These are phyloP conservation scores for Orthonychiurus folsomi DNA, from an alignment of 2,888 invertebrate species.

Conservation along the genomic window DNA sequence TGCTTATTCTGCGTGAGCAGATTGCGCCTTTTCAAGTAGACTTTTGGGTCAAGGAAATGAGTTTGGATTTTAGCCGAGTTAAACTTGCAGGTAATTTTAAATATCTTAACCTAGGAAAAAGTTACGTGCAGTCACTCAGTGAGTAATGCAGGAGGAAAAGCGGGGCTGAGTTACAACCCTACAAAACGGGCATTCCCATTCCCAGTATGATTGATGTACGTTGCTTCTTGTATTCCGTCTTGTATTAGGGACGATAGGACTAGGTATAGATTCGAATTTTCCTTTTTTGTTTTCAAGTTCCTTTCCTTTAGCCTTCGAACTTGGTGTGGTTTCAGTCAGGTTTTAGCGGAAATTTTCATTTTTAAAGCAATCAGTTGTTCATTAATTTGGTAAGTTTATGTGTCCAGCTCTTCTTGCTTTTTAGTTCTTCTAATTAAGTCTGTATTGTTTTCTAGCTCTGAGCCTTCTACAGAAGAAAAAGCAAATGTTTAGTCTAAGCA, in stretches of 20 bases:
- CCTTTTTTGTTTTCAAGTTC: conserved; percentile 15
- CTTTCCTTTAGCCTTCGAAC: no score
- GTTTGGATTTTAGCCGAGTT: conserved; percentile 85
- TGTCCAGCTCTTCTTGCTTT: conserved; percentile 11
- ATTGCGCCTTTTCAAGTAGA: conserved; percentile 97
- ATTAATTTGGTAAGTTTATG: no score
- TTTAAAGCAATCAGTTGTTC: neutral
- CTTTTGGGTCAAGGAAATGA: conserved; percentile 83
- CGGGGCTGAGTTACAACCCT: no score
- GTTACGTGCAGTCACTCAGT: neutral
- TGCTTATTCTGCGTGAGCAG: conserved; percentile 91
- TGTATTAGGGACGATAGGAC: no score
- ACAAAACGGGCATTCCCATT: no score
- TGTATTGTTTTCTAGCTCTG: conserved; percentile 49
- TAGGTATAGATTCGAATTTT: conserved; percentile 9
- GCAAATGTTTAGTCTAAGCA: conserved; percentile 74
- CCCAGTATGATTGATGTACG: no score
- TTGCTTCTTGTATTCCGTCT: no score
- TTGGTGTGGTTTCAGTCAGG: no score
- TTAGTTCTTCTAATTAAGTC: no score
- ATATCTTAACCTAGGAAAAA: no score
- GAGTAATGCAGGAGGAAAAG: neutral
- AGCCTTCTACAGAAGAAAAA: conserved; percentile 58
- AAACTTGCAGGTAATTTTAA: conserved; percentile 61
- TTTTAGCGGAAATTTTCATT: no score